Conservation (phyloP, 2,113 vertebrate species). For the Menidia beryllina region DNA sequence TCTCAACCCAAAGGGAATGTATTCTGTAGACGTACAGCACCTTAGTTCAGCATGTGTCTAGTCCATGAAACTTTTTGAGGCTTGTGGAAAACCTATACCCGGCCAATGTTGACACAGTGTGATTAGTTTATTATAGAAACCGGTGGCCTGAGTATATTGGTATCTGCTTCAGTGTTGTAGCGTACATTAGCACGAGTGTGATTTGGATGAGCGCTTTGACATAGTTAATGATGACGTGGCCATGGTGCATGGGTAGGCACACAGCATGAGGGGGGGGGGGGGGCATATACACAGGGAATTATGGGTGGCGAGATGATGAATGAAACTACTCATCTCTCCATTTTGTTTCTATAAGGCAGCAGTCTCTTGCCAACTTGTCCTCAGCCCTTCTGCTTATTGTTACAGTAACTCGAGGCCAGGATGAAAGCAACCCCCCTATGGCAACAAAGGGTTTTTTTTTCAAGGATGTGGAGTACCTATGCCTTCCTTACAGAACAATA, state of each 20-base stretch:
- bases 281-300: conserved; percentile 18
- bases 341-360: conserved; percentile 54
- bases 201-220: conserved; percentile 37
- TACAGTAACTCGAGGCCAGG: conserved; percentile 68
- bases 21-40: conserved; percentile 42
- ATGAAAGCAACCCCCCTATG: conserved; percentile 57
- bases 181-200: conserved; percentile 51
- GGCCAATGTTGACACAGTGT: conserved; percentile 77
- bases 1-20: conserved; percentile 58
- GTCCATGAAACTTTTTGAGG: conserved; percentile 69
- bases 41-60: conserved; percentile 48
- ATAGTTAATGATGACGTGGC: conserved; percentile 59
- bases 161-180: conserved; percentile 70
- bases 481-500: conserved; percentile 66
- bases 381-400: conserved; percentile 62
- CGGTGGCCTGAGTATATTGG: conserved; percentile 53
- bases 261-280: conserved; percentile 24
- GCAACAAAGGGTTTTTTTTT: conserved; percentile 43
- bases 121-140: conserved; percentile 85
- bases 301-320: conserved; percentile 52
- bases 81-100: conserved; percentile 78
- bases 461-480: conserved; percentile 31
- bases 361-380: conserved; percentile 34
- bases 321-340: conserved; percentile 57
- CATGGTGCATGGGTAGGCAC: conserved; percentile 26